Conservation (phyloP, 2,888 invertebrate species). For the Harmothoe impar region DNA sequence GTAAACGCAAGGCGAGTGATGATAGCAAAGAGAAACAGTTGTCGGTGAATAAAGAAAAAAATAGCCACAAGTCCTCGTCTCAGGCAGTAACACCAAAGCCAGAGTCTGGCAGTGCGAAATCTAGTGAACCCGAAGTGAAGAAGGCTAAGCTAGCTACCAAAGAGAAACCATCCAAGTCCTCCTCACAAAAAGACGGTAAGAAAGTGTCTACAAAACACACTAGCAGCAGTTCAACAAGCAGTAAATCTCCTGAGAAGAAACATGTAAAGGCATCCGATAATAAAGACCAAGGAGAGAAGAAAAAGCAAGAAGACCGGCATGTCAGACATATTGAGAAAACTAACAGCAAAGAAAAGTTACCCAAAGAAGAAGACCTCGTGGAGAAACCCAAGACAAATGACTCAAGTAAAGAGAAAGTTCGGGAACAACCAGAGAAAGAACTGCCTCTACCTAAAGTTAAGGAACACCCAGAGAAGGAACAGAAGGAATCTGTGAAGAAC, state of each 20-base stretch:
- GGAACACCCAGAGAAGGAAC: slow-evolving; percentile 42
- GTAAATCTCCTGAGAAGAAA: slow-evolving; percentile 64
- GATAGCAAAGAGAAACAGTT: slow-evolving; percentile 31
- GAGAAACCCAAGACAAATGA: slow-evolving; percentile 44
- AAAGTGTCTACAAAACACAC: slow-evolving; percentile 28
- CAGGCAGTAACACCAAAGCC: background rate
- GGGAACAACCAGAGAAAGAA: slow-evolving; percentile 56
- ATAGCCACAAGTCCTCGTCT: slow-evolving; percentile 27
- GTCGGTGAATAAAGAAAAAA: background rate
- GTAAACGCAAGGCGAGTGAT: slow-evolving; percentile 56
- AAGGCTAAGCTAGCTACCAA: slow-evolving; percentile 60
- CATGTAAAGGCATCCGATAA: slow-evolving; percentile 50
- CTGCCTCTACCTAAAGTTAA: background rate
- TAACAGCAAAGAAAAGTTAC: slow-evolving; percentile 1
- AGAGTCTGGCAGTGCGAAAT: slow-evolving; percentile 31
- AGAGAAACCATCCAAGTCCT: slow-evolving; percentile 56
- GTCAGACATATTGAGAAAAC: slow-evolving; percentile 32
- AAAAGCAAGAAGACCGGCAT: slow-evolving; percentile 50
- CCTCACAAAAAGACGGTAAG: slow-evolving; percentile 46
- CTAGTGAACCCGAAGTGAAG: slow-evolving; percentile 60
- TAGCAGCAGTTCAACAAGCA: slow-evolving; percentile 28
- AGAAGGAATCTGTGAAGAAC: slow-evolving; percentile 75
- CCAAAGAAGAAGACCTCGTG: background rate
- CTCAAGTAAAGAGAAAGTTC: slow-evolving; percentile 31
- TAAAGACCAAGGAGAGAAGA: slow-evolving; percentile 37